Evolutionary conservation across 2,113 vertebrate species (phyloP).

Genomic region (Anser cygnoides): DNA sequence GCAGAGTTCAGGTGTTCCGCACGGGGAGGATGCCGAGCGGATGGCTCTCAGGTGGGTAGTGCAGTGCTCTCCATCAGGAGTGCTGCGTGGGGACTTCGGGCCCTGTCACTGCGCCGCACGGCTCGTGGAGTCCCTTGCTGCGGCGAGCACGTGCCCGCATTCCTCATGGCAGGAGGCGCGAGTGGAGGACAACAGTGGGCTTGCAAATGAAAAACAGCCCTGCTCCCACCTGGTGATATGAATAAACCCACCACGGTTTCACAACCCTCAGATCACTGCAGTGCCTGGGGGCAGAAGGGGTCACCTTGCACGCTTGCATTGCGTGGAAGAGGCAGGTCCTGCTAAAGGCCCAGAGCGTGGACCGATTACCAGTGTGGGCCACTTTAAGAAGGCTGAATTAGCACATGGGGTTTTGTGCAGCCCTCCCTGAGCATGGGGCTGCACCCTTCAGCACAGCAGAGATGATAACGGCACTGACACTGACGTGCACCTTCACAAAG

Average conservation of each 20-base stretch:
- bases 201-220: accelerated
- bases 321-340: accelerated
- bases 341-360: too few relatives aligned
- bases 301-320: accelerated
- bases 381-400: neutral
- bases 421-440: neutral
- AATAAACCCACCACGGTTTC: accelerated
- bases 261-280: accelerated
- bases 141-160: accelerated
- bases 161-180: accelerated
- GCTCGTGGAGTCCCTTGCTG: accelerated
- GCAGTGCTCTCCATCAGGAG: accelerated
- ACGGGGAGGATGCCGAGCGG: accelerated
- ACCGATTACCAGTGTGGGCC: accelerated
- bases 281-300: accelerated
- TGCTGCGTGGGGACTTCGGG: accelerated
- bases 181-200: accelerated
- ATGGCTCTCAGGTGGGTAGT: accelerated
- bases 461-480: neutral
- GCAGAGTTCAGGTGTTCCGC: accelerated
- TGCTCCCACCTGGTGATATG: accelerated
- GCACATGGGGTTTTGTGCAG: accelerated
- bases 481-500: neutral
- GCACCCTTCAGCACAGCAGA: neutral
- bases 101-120: accelerated